Base-by-base conservation (phyloP, 2,797 vertebrate genomes). In the Leucoraja ocellata region DNA sequence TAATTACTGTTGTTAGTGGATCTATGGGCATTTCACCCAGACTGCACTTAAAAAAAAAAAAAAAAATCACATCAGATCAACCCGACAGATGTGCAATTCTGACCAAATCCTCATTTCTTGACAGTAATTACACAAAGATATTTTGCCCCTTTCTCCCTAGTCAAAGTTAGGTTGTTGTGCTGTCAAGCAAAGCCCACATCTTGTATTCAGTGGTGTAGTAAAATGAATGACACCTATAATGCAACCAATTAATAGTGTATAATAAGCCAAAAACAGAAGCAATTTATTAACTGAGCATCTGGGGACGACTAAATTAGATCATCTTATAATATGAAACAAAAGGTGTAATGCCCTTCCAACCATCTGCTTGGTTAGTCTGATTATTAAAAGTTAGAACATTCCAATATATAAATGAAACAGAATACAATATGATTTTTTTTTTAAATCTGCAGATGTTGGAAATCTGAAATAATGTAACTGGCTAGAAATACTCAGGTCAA, bases 291-390 rank as follows among this genome's bases (percentile, higher is more conserved):
- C 46, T 61, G 81, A 61, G 61, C 54, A 84, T 84, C 54, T 84
- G 81, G 54, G 46, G 25, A 84, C 23, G 54, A 61, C 23, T 84
- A 84, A 84, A 84, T 25, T 84, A 84, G 23, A 84, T 28, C 36
- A 80, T 80, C 2, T 25, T 14, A 16, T 28, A 84, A 84, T 84
- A 54, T 61, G 10, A 84, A 84, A 84, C 61, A 28, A 23, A 84
- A 84, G 54, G 25, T 58, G 81, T 25, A 83, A 83, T 83, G 23
- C 58, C 25, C 25, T 28, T 84, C 81, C 54, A 61, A 84, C 54
- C 81, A 84, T 84, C 81, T 84, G 81, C 61, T 84, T 61, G 10
- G 9, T 80, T 80, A 84, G 81, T 61, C 81, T 14, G 81, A 58
- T 61, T 28, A 25, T 54, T 28, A 80, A 54, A 54, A 80, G 21